Evolutionary conservation across 2,888 invertebrate species (phyloP), one percentile per base, ranked within the genome.

Genomic region (Xestia ashworthii): DNA sequence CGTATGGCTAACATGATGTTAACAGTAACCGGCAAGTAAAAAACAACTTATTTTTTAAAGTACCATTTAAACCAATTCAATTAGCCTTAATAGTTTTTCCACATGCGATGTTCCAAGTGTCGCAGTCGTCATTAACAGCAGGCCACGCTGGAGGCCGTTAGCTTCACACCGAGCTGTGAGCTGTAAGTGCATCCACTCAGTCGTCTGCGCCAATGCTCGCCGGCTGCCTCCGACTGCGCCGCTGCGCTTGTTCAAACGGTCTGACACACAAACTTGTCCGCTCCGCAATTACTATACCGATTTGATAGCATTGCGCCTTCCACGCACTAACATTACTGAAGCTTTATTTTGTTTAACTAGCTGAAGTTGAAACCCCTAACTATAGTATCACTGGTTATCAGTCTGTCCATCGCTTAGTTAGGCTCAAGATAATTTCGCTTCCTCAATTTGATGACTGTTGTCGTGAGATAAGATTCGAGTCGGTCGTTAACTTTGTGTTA

Each of bases 381-480:
- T 14, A 67, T 19, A 60, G 4, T 55, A n/a, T 44, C 12, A 60
- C 68, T 55, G 66, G 16, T 60, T 41, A 82, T 55, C 60, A 14
- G 38, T 38, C n/a, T 48, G 53, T 58, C 66, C 46, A 60, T 70
- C 46, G 46, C 58, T 53, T 74, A 71, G 46, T 38, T 38, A 58
- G 38, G 22, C 12, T 65, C 53, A 60, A 71, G 38, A 71, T 77
- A 77, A 69, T 65, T n/a, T 44, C 5, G 55, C 38, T 73, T 81
- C 80, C 73, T 72, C 80, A 60, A 79, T 69, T 72, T 72, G 79
- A 58, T 55, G 69, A 41, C 38, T 46, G 58, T 58, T 55, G 58
- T 66, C 65, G 73, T 83, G 80, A 83, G 73, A 79, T 73, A 79
- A 83, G 65, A 46, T 19, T 11, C 38, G 53, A 46, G 32, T 60